A percentile compares a stretch with the other conserved stretches of the same genome.
Evolutionary conservation across 2,888 invertebrate species (phyloP).

Genomic region (Lymantria monacha): DNA sequence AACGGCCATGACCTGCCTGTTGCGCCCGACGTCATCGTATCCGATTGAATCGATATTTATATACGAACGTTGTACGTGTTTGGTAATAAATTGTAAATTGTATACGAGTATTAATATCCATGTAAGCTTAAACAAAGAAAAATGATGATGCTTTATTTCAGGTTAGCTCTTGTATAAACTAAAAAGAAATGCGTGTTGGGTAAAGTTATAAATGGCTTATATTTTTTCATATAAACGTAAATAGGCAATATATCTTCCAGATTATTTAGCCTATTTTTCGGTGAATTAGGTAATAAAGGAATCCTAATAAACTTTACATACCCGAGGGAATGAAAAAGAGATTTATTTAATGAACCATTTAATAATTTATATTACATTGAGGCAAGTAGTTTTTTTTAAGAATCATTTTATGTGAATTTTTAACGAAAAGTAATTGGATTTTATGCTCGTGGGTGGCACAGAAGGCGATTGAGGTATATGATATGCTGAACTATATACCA

Average conservation of each 20-base stretch:
- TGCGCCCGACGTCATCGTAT: conserved; percentile 34
- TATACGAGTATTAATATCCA: conserved; percentile 5
- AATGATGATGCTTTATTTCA: conserved; percentile 12
- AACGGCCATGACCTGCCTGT: conserved; percentile 36
- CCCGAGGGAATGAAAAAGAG: conserved; percentile 7
- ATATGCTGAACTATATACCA: no score
- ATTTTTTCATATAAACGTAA: conserved; percentile 24
- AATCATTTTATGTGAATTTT: no score
- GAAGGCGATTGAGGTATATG: no score
- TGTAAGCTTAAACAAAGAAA: conserved; percentile 8
- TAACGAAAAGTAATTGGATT: no score
- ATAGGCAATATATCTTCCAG: conserved; percentile 14
- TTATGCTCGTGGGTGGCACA: no score
- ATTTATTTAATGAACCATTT: conserved; percentile 15
- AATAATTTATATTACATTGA: not conserved
- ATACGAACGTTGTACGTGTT: conserved; percentile 22
- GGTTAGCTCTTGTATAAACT: conserved; percentile 10
- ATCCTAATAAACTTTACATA: conserved; percentile 20
- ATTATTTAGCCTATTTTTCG: conserved; percentile 14
- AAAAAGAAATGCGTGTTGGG: conserved; percentile 11
- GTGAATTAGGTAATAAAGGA: conserved; percentile 10
- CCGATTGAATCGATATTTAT: conserved; percentile 36
- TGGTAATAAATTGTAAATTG: conserved; percentile 22
- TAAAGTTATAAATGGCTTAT: conserved; percentile 19
- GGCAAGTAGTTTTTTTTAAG: no score